Percentiles rank a stretch among this genome's conserved stretches.
Conservation (phyloP, 2,888 invertebrate genomes). For the Thereva unica region DNA sequence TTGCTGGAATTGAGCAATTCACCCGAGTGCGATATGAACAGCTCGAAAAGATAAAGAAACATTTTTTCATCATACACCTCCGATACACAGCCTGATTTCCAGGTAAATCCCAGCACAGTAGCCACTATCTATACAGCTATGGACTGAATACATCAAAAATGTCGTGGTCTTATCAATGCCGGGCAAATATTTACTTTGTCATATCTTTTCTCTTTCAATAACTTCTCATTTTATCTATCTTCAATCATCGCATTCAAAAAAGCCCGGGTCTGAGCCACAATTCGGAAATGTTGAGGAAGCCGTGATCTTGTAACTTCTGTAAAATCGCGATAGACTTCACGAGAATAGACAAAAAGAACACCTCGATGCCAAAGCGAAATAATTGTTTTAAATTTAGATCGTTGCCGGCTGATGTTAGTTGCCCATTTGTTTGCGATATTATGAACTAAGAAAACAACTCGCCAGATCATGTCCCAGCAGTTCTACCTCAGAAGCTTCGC, state of each 20-base stretch:
- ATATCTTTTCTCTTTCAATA: conserved; percentile 26
- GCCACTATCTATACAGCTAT: background rate
- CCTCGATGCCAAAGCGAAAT: conserved; percentile 13
- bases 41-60: too few species aligned
- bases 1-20: too few species aligned
- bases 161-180: conserved; percentile 17
- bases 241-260: conserved; percentile 4
- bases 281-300: too few species aligned
- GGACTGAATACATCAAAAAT: conserved; percentile 10
- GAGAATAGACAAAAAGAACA: conserved; percentile 7
- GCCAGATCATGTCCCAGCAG: conserved; percentile 24
- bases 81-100: too few species aligned
- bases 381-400: conserved; percentile 24
- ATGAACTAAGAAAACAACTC: conserved; percentile 1
- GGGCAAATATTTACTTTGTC: conserved; percentile 27
- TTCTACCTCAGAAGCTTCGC: conserved; percentile 33
- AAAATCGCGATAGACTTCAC: background rate
- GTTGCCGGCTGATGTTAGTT: conserved; percentile 18
- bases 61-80: too few species aligned
- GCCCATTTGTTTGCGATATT: conserved; percentile 8
- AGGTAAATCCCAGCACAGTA: conserved; percentile 18
- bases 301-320: conserved; percentile 2
- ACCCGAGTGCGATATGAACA: too few species aligned
- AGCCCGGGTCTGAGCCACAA: conserved; percentile 13
- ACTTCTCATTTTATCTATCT: background rate